Conservation (phyloP, 2,888 invertebrate genomes). For the Melanostoma scalare region DNA sequence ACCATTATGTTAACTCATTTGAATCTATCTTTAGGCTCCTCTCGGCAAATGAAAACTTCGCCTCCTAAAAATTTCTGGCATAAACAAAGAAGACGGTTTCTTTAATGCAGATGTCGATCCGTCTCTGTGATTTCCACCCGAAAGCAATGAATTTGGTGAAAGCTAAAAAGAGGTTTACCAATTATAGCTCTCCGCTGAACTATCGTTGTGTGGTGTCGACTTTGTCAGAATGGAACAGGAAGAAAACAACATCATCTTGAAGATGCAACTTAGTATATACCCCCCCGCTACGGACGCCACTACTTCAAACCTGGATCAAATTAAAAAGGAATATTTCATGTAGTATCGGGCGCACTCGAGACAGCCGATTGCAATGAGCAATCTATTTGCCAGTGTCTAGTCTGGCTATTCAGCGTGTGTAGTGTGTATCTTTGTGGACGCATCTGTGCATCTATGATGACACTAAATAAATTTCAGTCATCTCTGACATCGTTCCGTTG, state of each 20-base stretch:
- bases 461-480: constrained; percentile 71
- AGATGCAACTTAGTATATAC: constrained; percentile 10
- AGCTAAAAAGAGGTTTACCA: constrained; percentile 40
- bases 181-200: constrained; percentile 38
- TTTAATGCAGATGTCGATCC: constrained; percentile 58
- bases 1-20: background rate
- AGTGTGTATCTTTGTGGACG: constrained; percentile 31
- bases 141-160: constrained; percentile 39
- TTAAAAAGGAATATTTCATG: constrained; percentile 72
- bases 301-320: constrained; percentile 57
- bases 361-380: constrained; percentile 70
- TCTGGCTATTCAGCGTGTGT: constrained; percentile 22
- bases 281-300: background rate
- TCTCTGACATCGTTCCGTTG: constrained; percentile 56
- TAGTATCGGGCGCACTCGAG: constrained; percentile 56
- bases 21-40: background rate
- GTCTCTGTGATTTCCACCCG: constrained; percentile 28
- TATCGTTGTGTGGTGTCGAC: constrained; percentile 19
- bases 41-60: constrained; percentile 20
- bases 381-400: constrained; percentile 65
- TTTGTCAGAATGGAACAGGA: constrained; percentile 49
- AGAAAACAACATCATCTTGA: constrained; percentile 54
- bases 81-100: constrained; percentile 54
- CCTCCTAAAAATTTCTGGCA: constrained; percentile 52
- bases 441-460: constrained; percentile 69